Conservation (phyloP, 2,113 vertebrate species). For the Meriones unguiculatus region DNA sequence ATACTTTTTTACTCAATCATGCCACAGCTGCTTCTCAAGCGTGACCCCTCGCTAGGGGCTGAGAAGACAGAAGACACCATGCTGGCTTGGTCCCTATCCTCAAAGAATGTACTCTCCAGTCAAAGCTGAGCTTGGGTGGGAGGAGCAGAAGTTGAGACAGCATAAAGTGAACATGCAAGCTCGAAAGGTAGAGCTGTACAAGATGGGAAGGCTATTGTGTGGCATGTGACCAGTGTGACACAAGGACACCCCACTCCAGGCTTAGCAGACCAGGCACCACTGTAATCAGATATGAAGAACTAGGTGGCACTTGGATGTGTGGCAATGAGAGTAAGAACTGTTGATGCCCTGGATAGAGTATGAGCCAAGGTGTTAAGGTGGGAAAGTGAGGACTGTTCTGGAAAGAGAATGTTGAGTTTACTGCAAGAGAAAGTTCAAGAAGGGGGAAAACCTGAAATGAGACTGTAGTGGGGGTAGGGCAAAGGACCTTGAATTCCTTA, state of each 20-base stretch:
- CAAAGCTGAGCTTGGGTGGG: neutral
- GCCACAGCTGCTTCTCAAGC: conserved; percentile 3
- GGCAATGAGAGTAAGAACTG: neutral
- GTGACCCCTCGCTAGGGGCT: neutral
- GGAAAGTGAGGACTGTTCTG: neutral
- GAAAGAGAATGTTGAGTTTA: neutral
- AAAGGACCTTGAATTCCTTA: neutral
- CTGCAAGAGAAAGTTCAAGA: neutral
- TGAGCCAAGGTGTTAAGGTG: neutral
- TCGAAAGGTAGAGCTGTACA: neutral
- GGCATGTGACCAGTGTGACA: too few relatives aligned
- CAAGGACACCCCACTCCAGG: neutral
- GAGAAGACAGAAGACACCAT: neutral
- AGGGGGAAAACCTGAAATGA: neutral
- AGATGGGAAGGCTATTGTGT: neutral
- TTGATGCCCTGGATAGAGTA: neutral
- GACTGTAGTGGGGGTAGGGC: neutral
- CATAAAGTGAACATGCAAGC: neutral
- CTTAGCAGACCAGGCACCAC: neutral
- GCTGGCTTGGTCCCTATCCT: neutral
- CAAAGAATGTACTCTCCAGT: neutral
- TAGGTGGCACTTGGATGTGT: neutral
- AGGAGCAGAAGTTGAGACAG: neutral
- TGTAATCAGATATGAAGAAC: neutral
- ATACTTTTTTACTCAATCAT: conserved; percentile 2